Percentiles rank a stretch among this genome's conserved stretches.
phyloP scores from a whole-genome alignment of 2,888 invertebrate species.

The Epirrhoe tristata region DNA sequence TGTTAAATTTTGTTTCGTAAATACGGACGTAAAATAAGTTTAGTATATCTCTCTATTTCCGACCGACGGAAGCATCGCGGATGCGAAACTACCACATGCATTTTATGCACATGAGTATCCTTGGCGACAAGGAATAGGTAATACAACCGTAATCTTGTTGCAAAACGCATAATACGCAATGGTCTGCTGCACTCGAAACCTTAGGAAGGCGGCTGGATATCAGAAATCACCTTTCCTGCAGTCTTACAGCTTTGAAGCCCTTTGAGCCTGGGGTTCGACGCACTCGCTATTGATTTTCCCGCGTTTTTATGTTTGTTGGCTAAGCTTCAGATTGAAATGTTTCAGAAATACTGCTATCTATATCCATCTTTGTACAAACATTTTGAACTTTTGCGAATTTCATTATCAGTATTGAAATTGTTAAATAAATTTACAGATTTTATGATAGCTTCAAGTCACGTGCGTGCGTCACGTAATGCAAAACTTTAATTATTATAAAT shows the following conservation, averaged over 20 bases:
- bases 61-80: no score
- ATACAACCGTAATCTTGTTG: constrained; percentile 38
- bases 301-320: constrained; percentile 36
- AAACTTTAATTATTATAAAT: constrained; percentile 42
- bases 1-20: no score
- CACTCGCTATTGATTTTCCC: constrained; percentile 55
- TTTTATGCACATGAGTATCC: constrained; percentile 1
- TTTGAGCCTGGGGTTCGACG: constrained; percentile 55
- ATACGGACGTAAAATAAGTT: no score
- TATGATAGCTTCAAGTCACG: constrained; percentile 39
- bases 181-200: constrained; percentile 52
- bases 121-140: constrained; percentile 15
- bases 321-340: constrained; percentile 36
- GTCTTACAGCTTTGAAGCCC: constrained; percentile 55
- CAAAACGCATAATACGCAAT: constrained; percentile 41
- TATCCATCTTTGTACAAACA: constrained; percentile 5
- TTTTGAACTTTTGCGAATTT: no score
- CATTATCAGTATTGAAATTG: constrained; percentile 13
- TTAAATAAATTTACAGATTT: constrained; percentile 33
- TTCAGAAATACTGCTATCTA: constrained; percentile 16
- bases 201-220: constrained; percentile 54
- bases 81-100: no score
- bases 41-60: no score
- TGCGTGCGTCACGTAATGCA: constrained; percentile 36
- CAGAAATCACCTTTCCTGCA: constrained; percentile 50